These are phyloP conservation scores for Cylindroiulus punctatus DNA, from an alignment of 2,888 invertebrate genomes.

Conservation along the genomic window DNA sequence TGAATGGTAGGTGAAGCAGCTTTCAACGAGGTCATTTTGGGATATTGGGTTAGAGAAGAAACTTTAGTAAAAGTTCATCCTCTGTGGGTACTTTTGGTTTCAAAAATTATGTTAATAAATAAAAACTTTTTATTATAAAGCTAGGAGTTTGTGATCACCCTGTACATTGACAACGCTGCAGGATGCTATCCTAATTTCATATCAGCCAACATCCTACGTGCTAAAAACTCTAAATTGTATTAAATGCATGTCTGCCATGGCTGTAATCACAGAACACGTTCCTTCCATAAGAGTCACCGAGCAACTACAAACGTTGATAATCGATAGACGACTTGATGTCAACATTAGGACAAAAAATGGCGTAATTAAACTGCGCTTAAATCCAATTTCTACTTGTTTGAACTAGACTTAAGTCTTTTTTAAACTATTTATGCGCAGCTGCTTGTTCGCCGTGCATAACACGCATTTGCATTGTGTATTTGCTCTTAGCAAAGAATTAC, in stretches of 20 bases:
- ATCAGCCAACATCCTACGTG: too few relatives aligned
- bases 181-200: too few relatives aligned
- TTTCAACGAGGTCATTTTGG: too few relatives aligned
- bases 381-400: not conserved
- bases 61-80: too few relatives aligned
- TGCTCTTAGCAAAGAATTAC: not conserved
- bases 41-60: too few relatives aligned
- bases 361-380: conserved; percentile 12
- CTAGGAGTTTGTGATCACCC: too few relatives aligned
- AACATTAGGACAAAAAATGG: not conserved
- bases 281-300: not conserved
- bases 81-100: too few relatives aligned
- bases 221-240: too few relatives aligned
- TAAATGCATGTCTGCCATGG: not conserved
- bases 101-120: too few relatives aligned
- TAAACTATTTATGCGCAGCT: not conserved
- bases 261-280: not conserved
- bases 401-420: not conserved
- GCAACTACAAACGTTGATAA: not conserved
- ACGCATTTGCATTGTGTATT: not conserved
- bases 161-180: too few relatives aligned
- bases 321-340: not conserved
- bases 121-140: too few relatives aligned
- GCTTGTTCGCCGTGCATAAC: not conserved
- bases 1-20: too few relatives aligned